Conservation (phyloP, 2,113 vertebrate genomes). For the Mellivora capensis region DNA sequence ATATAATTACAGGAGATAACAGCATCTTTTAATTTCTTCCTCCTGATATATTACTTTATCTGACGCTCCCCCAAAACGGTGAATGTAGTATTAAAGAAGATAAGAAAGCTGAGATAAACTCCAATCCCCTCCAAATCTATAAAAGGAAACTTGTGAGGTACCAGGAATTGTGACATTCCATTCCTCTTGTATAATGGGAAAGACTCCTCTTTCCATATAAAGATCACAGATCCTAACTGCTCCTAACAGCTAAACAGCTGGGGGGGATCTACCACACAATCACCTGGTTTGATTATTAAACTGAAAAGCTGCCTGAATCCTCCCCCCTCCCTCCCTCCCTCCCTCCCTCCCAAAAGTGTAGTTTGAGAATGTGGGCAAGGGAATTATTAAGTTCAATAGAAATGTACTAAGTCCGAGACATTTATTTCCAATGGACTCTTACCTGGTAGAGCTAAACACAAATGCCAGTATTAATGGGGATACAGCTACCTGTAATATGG, state of each 20-base stretch:
- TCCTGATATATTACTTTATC: not conserved
- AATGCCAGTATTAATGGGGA: not conserved
- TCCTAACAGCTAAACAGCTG: not conserved
- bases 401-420: not conserved
- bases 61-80: not conserved
- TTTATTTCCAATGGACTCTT: not conserved
- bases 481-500: not conserved
- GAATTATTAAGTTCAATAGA: not conserved
- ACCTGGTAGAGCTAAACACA: not conserved
- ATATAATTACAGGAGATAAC: not conserved
- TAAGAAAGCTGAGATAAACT: not conserved
- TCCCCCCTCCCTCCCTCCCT: not conserved
- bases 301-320: not conserved
- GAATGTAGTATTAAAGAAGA: not conserved
- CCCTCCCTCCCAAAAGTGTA: not conserved
- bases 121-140: not conserved
- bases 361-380: not conserved
- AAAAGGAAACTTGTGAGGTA: not conserved
- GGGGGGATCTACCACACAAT: too few relatives aligned
- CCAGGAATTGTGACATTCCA: not conserved
- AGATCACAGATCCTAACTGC: not conserved
- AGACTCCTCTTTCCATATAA: not conserved
- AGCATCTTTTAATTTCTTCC: slow-evolving; percentile 3
- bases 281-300: not conserved
- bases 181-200: not conserved